Percentiles rank a stretch among this genome's conserved stretches.
phyloP scores from a whole-genome alignment of 2,888 invertebrate genomes.

The Mythimna lalbum region DNA sequence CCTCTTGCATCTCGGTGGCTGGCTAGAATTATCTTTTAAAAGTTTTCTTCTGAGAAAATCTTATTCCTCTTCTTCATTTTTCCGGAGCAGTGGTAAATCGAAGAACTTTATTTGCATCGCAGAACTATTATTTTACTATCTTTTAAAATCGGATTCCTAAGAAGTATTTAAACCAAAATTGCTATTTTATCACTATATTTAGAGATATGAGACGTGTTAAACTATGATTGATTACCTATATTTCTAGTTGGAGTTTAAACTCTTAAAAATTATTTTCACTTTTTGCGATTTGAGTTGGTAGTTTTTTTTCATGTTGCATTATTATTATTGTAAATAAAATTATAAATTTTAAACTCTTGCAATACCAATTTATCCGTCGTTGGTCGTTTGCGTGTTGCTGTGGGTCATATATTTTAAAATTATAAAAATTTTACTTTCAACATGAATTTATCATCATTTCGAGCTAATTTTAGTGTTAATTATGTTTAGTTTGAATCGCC shows the following conservation, averaged over 20 bases:
- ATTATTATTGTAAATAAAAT: background rate
- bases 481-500: conserved; percentile 43
- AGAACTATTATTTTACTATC: too few species aligned
- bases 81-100: background rate
- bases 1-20: too few species aligned
- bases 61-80: too few species aligned
- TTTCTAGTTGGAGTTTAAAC: background rate
- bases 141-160: too few species aligned
- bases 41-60: too few species aligned
- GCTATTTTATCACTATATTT: background rate
- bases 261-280: background rate
- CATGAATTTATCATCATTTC: conserved; percentile 47
- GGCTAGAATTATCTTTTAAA: background rate
- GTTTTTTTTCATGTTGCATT: background rate
- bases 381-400: conserved; percentile 70
- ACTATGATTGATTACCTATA: background rate
- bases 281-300: background rate
- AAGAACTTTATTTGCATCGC: background rate
- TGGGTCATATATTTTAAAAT: conserved; percentile 61
- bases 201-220: too few species aligned
- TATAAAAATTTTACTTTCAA: conserved; percentile 54
- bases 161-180: background rate
- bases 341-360: conserved; percentile 31
- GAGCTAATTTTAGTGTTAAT: conserved; percentile 42
- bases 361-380: conserved; percentile 56